Conservation (phyloP, 2,113 vertebrate genomes). For the Rhea pennata region DNA sequence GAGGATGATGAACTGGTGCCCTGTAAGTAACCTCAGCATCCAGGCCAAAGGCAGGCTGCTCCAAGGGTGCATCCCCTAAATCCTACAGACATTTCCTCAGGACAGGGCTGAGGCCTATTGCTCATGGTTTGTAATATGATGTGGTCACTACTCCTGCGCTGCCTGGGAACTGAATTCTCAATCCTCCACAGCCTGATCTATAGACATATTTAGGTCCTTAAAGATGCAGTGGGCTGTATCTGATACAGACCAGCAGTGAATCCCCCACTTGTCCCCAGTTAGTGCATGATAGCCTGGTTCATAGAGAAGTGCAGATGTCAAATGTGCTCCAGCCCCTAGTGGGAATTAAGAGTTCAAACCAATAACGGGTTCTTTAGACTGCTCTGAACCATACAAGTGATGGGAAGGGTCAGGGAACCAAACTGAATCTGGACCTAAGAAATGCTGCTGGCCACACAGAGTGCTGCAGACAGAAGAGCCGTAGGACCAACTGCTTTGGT, state of each 20-base stretch:
- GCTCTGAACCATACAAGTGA: not conserved
- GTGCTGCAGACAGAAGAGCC: rapidly evolving
- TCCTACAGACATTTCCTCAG: rapidly evolving
- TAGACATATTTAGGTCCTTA: not conserved
- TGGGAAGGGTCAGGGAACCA: not conserved
- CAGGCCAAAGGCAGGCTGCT: not conserved
- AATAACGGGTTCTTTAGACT: not conserved
- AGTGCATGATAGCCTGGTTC: not conserved
- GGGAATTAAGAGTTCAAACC: not conserved
- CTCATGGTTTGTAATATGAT: rapidly evolving
- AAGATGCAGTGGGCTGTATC: not conserved
- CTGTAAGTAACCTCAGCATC: not conserved
- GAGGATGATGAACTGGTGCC: not conserved
- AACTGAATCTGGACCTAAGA: not conserved
- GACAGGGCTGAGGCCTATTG: not conserved
- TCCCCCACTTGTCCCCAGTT: rapidly evolving
- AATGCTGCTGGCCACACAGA: rapidly evolving
- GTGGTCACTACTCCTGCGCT: not conserved
- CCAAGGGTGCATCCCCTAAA: not conserved
- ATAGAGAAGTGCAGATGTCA: not conserved
- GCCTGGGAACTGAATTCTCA: not conserved
- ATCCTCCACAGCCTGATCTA: not conserved
- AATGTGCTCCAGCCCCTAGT: not conserved
- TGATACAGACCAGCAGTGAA: rapidly evolving
- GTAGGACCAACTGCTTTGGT: rapidly evolving